phyloP scores from a whole-genome alignment of 2,888 invertebrate species.

The Anticlea derivata region DNA sequence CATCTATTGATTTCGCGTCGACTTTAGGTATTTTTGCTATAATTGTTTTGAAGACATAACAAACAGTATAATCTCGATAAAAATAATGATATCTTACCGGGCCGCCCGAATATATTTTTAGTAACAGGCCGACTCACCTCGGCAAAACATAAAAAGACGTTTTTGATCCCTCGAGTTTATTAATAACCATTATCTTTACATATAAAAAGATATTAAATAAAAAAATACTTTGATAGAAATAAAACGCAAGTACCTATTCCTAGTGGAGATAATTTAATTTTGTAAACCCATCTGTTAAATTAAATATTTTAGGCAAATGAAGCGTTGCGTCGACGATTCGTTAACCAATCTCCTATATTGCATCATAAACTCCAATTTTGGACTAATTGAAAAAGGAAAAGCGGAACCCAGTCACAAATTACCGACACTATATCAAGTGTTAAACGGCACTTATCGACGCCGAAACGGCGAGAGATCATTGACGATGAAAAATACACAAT shows the following conservation, averaged over 20 bases:
- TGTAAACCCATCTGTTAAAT: conserved; percentile 45
- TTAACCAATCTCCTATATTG: conserved; percentile 59
- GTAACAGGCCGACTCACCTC: neutral
- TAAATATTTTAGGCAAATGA: conserved; percentile 49
- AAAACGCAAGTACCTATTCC: conserved; percentile 38
- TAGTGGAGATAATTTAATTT: conserved; percentile 45
- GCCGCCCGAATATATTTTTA: neutral
- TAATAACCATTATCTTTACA: conserved; percentile 8
- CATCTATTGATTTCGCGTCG: no score
- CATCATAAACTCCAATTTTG: conserved; percentile 73
- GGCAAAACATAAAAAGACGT: neutral
- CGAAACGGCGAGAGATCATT: conserved; percentile 73
- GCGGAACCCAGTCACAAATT: conserved; percentile 74
- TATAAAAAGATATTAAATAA: conserved; percentile 37
- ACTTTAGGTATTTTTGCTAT: neutral
- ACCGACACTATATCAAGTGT: conserved; percentile 83
- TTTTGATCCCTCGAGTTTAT: neutral
- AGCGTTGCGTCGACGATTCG: conserved; percentile 48
- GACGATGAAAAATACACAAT: conserved; percentile 82
- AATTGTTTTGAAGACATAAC: conserved; percentile 2
- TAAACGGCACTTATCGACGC: conserved; percentile 81
- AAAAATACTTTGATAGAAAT: conserved; percentile 39
- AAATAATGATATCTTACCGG: conserved; percentile 1
- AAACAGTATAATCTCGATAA: conserved; percentile 9
- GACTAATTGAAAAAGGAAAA: conserved; percentile 80